phyloP scores from a whole-genome alignment of 2,888 invertebrate species.

The Stenolophus ochropezus region DNA sequence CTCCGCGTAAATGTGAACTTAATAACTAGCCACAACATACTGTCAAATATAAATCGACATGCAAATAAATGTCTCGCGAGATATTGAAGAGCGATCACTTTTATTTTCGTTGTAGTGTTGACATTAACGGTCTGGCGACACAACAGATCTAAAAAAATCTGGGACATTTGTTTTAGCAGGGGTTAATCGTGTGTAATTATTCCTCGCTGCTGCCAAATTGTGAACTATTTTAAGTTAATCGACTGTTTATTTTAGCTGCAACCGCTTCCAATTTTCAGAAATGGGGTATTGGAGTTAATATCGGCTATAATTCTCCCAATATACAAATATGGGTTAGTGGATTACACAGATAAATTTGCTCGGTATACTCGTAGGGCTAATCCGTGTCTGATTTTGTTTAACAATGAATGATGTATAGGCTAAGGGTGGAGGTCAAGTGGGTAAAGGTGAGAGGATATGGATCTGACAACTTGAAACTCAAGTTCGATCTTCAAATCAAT shows the following conservation, averaged over 20 bases:
- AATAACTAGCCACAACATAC: neutral
- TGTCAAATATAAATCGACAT: slow-evolving; percentile 7
- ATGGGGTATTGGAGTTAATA: slow-evolving; percentile 5
- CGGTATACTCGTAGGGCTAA: neutral
- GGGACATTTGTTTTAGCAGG: slow-evolving; percentile 44
- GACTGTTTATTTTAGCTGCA: slow-evolving; percentile 20
- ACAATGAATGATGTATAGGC: neutral
- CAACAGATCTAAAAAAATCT: slow-evolving; percentile 49
- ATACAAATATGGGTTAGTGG: neutral
- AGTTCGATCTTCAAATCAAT: neutral
- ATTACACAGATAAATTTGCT: neutral
- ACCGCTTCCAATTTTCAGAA: slow-evolving; percentile 20
- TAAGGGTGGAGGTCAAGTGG: neutral
- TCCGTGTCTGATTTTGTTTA: neutral
- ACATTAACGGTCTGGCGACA: slow-evolving; percentile 47
- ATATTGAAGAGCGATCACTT: neutral
- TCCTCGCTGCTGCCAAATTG: slow-evolving; percentile 30
- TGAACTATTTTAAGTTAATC: slow-evolving; percentile 36
- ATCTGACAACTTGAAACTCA: neutral
- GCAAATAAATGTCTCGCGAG: slow-evolving; percentile 11
- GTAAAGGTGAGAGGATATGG: neutral
- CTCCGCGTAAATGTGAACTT: neutral
- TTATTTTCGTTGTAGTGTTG: slow-evolving; percentile 34
- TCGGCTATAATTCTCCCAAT: neutral
- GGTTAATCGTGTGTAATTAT: slow-evolving; percentile 15